These are phyloP conservation scores for Condylostylus longicornis DNA, from an alignment of 1,140 invertebrate species.

Conservation along the genomic window DNA sequence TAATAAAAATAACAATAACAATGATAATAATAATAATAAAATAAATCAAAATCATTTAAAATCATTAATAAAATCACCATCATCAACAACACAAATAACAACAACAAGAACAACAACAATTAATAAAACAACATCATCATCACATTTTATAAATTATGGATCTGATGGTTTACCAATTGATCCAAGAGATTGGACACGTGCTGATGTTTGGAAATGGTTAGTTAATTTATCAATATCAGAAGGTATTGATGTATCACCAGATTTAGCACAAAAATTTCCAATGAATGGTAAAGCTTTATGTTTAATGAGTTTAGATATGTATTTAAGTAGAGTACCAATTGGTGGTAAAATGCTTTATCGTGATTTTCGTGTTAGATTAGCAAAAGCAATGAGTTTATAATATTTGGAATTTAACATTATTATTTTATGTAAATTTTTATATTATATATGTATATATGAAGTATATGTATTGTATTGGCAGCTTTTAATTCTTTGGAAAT, in stretches of 20 bases:
- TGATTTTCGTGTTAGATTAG: slow-evolving; percentile 29
- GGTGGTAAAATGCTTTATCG: slow-evolving; percentile 49
- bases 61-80: slow-evolving; percentile 4
- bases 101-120: no score
- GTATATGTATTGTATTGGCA: no score
- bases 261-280: slow-evolving; percentile 42
- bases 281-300: slow-evolving; percentile 68
- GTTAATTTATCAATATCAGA: slow-evolving; percentile 41
- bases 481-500: no score
- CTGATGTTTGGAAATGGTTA: slow-evolving; percentile 50
- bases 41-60: neutral
- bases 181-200: slow-evolving; percentile 50
- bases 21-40: slow-evolving; percentile 1
- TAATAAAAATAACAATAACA: slow-evolving; percentile 3
- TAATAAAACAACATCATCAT: no score
- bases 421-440: no score
- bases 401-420: no score
- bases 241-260: slow-evolving; percentile 35
- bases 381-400: slow-evolving; percentile 29
- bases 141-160: no score
- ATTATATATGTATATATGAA: no score
- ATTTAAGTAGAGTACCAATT: slow-evolving; percentile 48
- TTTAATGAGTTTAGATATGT: slow-evolving; percentile 59
- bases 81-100: slow-evolving; percentile 12
- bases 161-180: slow-evolving; percentile 38